Evolutionary conservation across 2,797 vertebrate species (phyloP).

Genomic region (Calcarius lapponicus): DNA sequence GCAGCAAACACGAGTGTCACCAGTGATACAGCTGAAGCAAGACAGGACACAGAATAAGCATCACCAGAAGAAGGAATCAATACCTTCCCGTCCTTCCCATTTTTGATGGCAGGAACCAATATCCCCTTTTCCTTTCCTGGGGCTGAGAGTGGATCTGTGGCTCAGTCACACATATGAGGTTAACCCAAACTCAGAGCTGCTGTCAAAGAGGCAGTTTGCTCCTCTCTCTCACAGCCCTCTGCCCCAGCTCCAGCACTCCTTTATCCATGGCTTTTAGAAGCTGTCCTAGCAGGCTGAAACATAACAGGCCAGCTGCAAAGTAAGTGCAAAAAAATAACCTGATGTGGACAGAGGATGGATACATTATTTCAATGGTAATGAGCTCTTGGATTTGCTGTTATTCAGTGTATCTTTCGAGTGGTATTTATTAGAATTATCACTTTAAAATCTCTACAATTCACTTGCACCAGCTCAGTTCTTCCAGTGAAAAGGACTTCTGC

Average conservation of each 20-base stretch:
- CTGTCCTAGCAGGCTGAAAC: not conserved
- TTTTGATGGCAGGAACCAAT: not conserved
- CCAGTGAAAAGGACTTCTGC: not conserved
- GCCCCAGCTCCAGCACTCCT: not conserved
- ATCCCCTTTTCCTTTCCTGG: not conserved
- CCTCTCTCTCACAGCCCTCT: not conserved
- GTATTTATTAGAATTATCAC: not conserved
- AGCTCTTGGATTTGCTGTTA: not conserved
- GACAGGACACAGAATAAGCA: not conserved
- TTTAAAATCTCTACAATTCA: not conserved
- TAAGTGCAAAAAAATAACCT: not conserved
- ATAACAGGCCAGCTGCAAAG: fast-evolving
- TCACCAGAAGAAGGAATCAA: not conserved
- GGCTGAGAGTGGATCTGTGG: not conserved
- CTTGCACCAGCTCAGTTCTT: not conserved
- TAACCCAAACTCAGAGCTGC: not conserved
- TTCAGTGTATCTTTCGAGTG: not conserved
- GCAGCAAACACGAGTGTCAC: not conserved
- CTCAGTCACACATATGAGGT: not conserved
- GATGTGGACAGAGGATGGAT: not conserved
- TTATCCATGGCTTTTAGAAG: not conserved
- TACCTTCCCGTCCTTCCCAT: not conserved
- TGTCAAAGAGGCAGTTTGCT: not conserved
- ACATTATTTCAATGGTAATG: not conserved
- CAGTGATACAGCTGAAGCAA: not conserved